Evolutionary conservation across 1,140 invertebrate genomes (phyloP), one percentile per base, ranked within the genome.

Genomic region (Drosophila biarmipes): DNA sequence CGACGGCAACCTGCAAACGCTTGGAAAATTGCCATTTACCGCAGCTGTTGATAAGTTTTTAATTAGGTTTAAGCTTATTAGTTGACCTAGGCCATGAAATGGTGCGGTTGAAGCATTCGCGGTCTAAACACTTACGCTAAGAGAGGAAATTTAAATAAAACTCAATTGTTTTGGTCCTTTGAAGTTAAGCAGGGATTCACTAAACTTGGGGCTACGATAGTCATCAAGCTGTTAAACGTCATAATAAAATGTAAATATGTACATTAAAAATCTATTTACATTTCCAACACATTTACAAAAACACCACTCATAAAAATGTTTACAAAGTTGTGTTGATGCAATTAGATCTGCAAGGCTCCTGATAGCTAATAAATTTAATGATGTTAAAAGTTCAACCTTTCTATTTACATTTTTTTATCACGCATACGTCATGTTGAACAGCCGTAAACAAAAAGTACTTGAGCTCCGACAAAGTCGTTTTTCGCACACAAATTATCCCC

Each of bases 31-130:
- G 81, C 46, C 67, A 46, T 66, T 80, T 86, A 69, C 45, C 71
- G 63, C 66, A 78, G 78, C 78, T 82, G 82, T 72, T 89, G 82
- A 87, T 87, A 82, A 87, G 82, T 87, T 87, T 87, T 87, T 87
- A 87, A 87, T 87, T 87, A 73, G 67, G 64, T 78, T 87, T 82
- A 76, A 67, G 82, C 74, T 76, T 73, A 82, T 86, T 87, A 87
- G 74, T 55, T 53, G 81, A 59, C 48, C 34, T 21, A 46, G 51
- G 51, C 59, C 48, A 49, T 56, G 57, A 61, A 61, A 57, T 38
- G 37, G 46, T 53, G 61, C 48, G 66, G 66, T 46, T 10, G n/a
- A 17, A 19, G 4, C 15, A 15, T 15, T 40, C 7, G 15, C 6
- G 15, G 7, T 24, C 5, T 24, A 43, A 53, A 24, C 29, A 11